Evolutionary conservation across 2,113 vertebrate species (phyloP), one percentile per base, ranked within the genome.

Genomic region (Nerophis ophidion): DNA sequence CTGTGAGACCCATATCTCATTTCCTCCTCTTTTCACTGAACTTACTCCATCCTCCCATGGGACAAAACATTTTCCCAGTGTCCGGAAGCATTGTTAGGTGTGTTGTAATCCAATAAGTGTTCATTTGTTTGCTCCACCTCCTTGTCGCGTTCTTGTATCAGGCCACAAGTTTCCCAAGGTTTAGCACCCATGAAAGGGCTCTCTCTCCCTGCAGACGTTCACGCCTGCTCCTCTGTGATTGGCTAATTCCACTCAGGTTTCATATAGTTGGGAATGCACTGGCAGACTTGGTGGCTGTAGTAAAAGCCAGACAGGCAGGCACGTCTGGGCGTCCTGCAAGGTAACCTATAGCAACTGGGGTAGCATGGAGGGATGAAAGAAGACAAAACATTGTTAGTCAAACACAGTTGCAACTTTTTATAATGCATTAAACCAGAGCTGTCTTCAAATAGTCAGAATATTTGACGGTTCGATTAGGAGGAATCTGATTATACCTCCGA

Each of bases 251-350:
- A 83, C 60, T 74, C 47, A 5, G 82, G 80, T 73, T 76, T 90
- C 85, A 89, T 81, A 79, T 74, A 72, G 61, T 82, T 77, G 49
- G 89, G 87, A 64, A 89, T 82, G 74, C 89, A 90, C 72, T 86
- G 83, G 63, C 89, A 90, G 33, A 90, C 87, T 1, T 75, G 72
- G 51, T 63, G 75, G 67, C 80, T 90, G 82, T 88, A 89, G 79
- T 87, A 87, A 61, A 79, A 84, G 8, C 67, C 80, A 0, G 26
- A 4, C 34, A 55, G 60, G 61, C 87, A 90, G 12, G 52, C 61
- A 1, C 50, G 74, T 50, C 68, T 69, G 38, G 84, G 80, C 13
- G 77, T 84, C 58, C 86, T 82, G 84, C 89, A 90, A 0, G 87
- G 82, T 57, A 84, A 62, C 74, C 83, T 82, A 81, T 87, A 88